Percentiles rank a stretch among this genome's conserved stretches.
phyloP scores from a whole-genome alignment of 92 coral and sea anemone species.

The Palythoa grandiflora region DNA sequence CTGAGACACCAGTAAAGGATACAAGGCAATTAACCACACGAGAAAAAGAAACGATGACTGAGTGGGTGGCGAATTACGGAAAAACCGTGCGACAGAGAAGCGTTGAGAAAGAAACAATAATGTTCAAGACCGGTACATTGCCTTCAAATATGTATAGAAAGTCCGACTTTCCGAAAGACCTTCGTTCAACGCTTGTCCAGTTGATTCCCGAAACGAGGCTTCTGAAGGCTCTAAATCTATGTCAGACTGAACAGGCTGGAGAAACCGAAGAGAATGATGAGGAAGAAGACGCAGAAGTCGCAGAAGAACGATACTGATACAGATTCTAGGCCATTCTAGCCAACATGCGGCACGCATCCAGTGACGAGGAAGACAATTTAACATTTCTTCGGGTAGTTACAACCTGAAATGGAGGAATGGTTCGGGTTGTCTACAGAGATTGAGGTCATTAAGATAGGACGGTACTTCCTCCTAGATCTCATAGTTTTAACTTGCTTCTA shows the following conservation, averaged over 20 bases:
- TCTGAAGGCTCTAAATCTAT: conserved; percentile 12
- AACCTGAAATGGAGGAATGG: conserved; percentile 50
- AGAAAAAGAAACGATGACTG: no score
- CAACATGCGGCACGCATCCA: conserved; percentile 28
- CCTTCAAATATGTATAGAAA: conserved; percentile 32
- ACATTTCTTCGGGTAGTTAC: conserved; percentile 47
- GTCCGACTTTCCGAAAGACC: conserved; percentile 41
- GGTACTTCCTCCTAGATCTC: conserved; percentile 27
- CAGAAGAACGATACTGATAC: conserved; percentile 13
- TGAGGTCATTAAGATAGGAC: conserved; percentile 39
- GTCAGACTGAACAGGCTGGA: not conserved
- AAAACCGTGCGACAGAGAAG: no score
- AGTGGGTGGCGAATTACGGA: no score
- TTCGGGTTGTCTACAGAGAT: conserved; percentile 49
- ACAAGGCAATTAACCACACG: no score
- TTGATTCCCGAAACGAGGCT: conserved; percentile 16
- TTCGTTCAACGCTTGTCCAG: conserved; percentile 25
- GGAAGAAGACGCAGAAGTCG: conserved; percentile 30
- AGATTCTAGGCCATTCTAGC: conserved; percentile 29
- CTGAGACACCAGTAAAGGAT: not conserved
- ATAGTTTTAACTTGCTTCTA: conserved; percentile 32
- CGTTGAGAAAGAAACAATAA: no score
- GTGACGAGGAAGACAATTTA: conserved; percentile 46
- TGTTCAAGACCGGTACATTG: not conserved
- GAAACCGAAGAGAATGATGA: conserved; percentile 41